A percentile compares a stretch with the other conserved stretches of the same genome.
Evolutionary conservation across 2,113 vertebrate genomes (phyloP).

Genomic region (Gasterosteus nipponicus): DNA sequence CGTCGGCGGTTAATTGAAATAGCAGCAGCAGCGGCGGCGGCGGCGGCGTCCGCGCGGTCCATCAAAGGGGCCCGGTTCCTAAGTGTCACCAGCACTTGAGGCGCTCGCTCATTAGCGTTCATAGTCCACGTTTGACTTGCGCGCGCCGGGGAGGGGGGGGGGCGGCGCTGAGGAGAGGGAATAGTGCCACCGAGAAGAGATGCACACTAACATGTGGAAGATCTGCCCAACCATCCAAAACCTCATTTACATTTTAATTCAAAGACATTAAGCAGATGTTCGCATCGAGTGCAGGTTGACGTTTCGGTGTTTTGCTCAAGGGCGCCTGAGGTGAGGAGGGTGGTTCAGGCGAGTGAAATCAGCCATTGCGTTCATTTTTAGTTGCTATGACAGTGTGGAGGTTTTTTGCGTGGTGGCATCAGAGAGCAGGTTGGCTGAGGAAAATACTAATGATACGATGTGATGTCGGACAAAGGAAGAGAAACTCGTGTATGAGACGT

Average conservation of each 20-base stretch:
- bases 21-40: slow-evolving; percentile 13
- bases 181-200: slow-evolving; percentile 42
- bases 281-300: slow-evolving; percentile 53
- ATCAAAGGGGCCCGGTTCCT: slow-evolving; percentile 68
- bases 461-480: background rate
- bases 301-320: slow-evolving; percentile 68
- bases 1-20: slow-evolving; percentile 79
- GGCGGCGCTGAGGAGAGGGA: slow-evolving; percentile 1
- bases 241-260: slow-evolving; percentile 79
- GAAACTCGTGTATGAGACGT: background rate
- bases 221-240: slow-evolving; percentile 61
- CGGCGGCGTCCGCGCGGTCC: slow-evolving; percentile 67
- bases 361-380: slow-evolving; percentile 26
- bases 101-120: slow-evolving; percentile 65
- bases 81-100: slow-evolving; percentile 60
- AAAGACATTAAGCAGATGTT: slow-evolving; percentile 79
- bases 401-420: background rate
- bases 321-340: slow-evolving; percentile 56
- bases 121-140: slow-evolving; percentile 63
- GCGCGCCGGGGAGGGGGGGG: slow-evolving; percentile 30
- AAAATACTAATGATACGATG: background rate
- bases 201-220: slow-evolving; percentile 48
- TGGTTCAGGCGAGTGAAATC: slow-evolving; percentile 29
- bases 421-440: background rate
- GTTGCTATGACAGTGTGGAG: background rate